Evolutionary conservation across 2,888 invertebrate species (phyloP), one percentile per base, ranked within the genome.

Genomic region (Drosophila nr. perissopoda): DNA sequence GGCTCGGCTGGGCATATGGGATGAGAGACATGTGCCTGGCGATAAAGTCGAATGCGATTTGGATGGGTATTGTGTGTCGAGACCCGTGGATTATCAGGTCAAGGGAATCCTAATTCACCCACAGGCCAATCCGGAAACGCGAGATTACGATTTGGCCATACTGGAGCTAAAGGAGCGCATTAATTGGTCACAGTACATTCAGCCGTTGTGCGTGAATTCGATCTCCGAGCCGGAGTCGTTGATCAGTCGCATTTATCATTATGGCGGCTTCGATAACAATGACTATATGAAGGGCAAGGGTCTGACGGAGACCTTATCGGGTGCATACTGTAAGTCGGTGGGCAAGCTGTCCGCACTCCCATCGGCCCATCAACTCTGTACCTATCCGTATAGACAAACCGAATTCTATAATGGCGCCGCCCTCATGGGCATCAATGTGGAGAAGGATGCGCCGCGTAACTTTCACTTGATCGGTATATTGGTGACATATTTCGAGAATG

Each of bases 381-480:
- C 45, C 45, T 16, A 16, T 25, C 45, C 45, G 7, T 1, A 8
- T 1, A 25, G 1, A 25, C 21, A 45, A 21, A 76, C 73, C 40
- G 81, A 84, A 27, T 69, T 87, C 62, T 86, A 71, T 33, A 62
- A 67, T 4, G 84, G 81, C 6, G 18, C 79, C 1, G 42, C 77
- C 4, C 16, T 87, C 10, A 48, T 86, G 81, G 86, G 76, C 18
- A 45, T 87, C 7, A 79, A 83, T 21, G 73, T 83, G 40, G 71
- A 54, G 31, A 33, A 60, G 1, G 78, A 80, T 31, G 56, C 52
- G 36, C 87, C 86, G 0, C 52, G 36, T 1, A 80, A 62, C 29
- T 86, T 79, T 48, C 87, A 87, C 54, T 33, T 86, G 54, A 73
- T 65, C 4, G 86, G 66, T 1, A 6, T 86, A 10, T 53, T 86